Conservation (phyloP, 2,797 vertebrate genomes). For the Tamandua tetradactyla region DNA sequence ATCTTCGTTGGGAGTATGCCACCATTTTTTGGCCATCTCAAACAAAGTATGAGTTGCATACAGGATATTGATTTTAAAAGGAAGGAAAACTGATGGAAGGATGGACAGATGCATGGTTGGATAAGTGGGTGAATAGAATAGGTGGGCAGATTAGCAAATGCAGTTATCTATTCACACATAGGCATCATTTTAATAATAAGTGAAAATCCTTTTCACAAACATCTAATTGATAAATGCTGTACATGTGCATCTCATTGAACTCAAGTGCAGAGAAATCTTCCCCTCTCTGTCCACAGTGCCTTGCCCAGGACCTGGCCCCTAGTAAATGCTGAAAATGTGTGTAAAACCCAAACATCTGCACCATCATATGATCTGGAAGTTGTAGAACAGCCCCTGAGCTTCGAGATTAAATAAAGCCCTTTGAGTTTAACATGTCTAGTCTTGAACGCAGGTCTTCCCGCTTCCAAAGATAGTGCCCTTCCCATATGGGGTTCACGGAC, state of each 20-base stretch:
- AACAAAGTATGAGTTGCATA: neutral
- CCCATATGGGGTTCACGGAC: slow-evolving; percentile 24
- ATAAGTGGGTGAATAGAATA: neutral
- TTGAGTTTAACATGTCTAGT: rapidly evolving
- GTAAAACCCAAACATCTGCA: neutral
- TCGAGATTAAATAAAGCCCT: rapidly evolving
- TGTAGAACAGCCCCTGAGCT: rapidly evolving
- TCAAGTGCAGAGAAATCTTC: too few species aligned
- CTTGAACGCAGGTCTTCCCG: neutral
- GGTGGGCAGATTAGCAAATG: neutral
- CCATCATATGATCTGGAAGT: rapidly evolving
- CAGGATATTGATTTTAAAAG: neutral
- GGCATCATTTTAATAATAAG: neutral
- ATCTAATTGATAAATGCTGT: too few species aligned
- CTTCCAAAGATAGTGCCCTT: slow-evolving; percentile 18
- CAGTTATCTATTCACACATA: neutral
- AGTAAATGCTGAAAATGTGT: neutral
- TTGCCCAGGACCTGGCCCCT: too few species aligned
- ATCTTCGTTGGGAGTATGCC: neutral
- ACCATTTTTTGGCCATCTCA: neutral
- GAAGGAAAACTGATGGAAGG: neutral
- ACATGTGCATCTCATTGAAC: rapidly evolving
- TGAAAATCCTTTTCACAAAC: neutral
- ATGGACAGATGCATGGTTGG: neutral
- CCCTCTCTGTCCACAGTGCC: neutral